A percentile compares a stretch with the other conserved stretches of the same genome.
Evolutionary conservation across 2,888 invertebrate species (phyloP).

Genomic region (Heliconius charithonia): DNA sequence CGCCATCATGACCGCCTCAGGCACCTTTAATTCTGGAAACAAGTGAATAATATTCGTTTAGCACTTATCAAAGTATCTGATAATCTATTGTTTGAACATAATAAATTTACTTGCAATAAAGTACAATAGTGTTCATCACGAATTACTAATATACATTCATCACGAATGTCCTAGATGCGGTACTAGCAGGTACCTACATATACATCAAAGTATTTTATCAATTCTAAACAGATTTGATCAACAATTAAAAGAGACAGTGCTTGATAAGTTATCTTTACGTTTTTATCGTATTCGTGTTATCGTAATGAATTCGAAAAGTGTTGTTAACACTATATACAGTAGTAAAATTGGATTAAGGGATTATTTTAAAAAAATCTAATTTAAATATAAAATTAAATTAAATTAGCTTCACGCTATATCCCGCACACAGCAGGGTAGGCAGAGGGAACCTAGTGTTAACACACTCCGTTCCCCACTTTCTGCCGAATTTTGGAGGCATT

Average conservation of each 20-base stretch:
- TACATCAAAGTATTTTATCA: constrained; percentile 19
- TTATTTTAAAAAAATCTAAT: neutral
- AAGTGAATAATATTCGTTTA: constrained; percentile 40
- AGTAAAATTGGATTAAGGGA: neutral
- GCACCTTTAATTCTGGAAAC: constrained; percentile 71
- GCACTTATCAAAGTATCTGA: neutral
- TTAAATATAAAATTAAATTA: too few relatives aligned
- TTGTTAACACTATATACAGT: neutral
- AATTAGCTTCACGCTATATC: too few relatives aligned
- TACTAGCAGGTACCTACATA: neutral
- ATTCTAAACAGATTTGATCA: constrained; percentile 20
- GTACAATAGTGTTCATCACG: neutral
- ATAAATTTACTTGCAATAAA: constrained; percentile 8
- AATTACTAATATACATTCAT: neutral
- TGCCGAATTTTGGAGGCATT: too few relatives aligned
- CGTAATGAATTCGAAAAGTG: neutral
- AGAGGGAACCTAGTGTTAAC: too few relatives aligned
- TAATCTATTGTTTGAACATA: neutral
- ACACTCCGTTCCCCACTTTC: too few relatives aligned
- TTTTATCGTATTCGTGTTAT: constrained; percentile 14
- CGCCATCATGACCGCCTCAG: constrained; percentile 83
- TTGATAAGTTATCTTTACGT: constrained; percentile 24
- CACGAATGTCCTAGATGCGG: constrained; percentile 27
- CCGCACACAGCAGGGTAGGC: too few relatives aligned
- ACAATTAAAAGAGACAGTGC: constrained; percentile 19